Evolutionary conservation across 2,113 vertebrate species (phyloP).

Genomic region (Hymenochirus boettgeri): DNA sequence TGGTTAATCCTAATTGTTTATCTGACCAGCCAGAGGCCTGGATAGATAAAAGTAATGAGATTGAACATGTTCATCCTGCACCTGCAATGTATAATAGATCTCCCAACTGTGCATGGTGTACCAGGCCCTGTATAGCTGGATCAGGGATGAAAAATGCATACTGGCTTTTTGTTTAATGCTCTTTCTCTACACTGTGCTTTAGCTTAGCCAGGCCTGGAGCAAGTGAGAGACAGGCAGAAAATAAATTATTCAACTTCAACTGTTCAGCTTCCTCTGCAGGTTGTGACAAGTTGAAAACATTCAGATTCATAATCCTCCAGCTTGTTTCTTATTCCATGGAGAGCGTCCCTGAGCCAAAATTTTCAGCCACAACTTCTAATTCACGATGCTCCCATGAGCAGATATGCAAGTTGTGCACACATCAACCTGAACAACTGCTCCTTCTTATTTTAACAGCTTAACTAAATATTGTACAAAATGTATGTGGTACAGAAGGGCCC

Average conservation of each 20-base stretch:
- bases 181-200: conserved; percentile 24
- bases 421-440: conserved; percentile 7
- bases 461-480: conserved; percentile 29
- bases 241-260: conserved; percentile 40
- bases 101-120: neutral
- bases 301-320: conserved; percentile 32
- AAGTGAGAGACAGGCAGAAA: conserved; percentile 33
- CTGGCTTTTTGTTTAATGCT: conserved; percentile 41
- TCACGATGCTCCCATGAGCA: conserved; percentile 15
- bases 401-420: conserved; percentile 5
- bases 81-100: conserved; percentile 33
- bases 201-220: conserved; percentile 35
- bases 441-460: conserved; percentile 2
- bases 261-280: conserved; percentile 28
- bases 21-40: neutral
- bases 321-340: conserved; percentile 36
- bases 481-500: conserved; percentile 27
- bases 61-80: conserved; percentile 19
- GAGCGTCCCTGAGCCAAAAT: conserved; percentile 25
- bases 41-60: conserved; percentile 8
- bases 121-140: conserved; percentile 27
- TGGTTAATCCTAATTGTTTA: conserved; percentile 1
- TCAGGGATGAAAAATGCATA: conserved; percentile 39
- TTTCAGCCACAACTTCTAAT: conserved; percentile 8
- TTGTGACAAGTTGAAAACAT: conserved; percentile 41